A percentile compares a stretch with the other conserved stretches of the same genome.
Evolutionary conservation across 2,888 invertebrate species (phyloP).

Genomic region (Schizotus pectinicornis): DNA sequence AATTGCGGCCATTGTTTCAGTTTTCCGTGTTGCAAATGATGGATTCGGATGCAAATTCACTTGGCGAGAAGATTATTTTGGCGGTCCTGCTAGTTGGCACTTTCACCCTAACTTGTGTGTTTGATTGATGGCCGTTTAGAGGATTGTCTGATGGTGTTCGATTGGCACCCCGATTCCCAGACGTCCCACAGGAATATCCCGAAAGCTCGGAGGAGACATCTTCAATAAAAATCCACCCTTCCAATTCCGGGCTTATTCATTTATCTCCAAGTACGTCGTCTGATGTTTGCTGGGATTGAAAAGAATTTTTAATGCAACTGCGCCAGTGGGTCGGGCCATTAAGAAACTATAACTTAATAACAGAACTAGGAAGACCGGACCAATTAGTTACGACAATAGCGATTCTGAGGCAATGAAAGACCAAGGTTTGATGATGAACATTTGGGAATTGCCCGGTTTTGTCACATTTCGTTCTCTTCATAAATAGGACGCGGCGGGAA

Average conservation of each 20-base stretch:
- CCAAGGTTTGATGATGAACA: not conserved
- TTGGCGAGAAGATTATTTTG: constrained; percentile 35
- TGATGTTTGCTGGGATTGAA: constrained; percentile 27
- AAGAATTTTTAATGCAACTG: constrained; percentile 34
- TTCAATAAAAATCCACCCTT: constrained; percentile 48
- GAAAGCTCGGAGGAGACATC: constrained; percentile 43
- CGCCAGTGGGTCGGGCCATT: constrained; percentile 8
- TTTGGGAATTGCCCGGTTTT: not conserved
- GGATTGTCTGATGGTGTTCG: constrained; percentile 44
- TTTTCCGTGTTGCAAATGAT: not conserved
- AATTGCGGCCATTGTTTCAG: too few relatives aligned
- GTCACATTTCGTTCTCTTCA: not conserved
- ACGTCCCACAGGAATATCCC: constrained; percentile 41
- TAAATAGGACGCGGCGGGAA: not conserved
- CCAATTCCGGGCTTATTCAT: constrained; percentile 45
- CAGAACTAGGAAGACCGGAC: not conserved
- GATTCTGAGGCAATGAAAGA: not conserved
- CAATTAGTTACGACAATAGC: not conserved
- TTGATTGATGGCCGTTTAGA: constrained; percentile 52
- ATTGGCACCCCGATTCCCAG: constrained; percentile 43
- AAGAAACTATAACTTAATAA: constrained; percentile 20
- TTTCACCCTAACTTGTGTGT: constrained; percentile 35
- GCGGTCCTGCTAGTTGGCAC: constrained; percentile 25
- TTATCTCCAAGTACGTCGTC: constrained; percentile 38
- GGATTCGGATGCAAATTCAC: constrained; percentile 1